Conservation (phyloP, 2,797 vertebrate genomes). For the Cheirogaleus major region DNA sequence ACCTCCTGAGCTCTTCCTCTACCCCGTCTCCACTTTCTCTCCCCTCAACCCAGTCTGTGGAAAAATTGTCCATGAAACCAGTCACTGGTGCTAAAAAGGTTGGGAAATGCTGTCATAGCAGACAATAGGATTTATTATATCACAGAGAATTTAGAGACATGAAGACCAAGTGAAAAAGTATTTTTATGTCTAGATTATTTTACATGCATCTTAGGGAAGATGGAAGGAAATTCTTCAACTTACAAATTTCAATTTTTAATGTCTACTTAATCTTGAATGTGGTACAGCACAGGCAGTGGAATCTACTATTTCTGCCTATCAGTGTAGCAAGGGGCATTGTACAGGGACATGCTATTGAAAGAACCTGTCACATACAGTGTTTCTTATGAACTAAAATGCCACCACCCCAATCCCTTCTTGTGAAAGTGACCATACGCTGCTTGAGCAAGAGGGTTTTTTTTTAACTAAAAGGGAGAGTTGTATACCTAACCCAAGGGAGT, state of each 20-base stretch:
- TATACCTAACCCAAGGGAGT: not conserved
- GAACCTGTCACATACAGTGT: not conserved
- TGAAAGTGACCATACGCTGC: not conserved
- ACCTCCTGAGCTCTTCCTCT: no score
- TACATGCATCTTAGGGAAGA: not conserved
- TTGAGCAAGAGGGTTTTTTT: not conserved
- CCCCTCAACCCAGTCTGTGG: no score
- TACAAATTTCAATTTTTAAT: not conserved
- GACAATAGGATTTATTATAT: not conserved
- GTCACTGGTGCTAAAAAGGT: no score
- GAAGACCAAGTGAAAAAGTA: not conserved
- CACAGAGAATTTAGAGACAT: not conserved
- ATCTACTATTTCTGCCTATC: not conserved
- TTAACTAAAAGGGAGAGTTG: not conserved
- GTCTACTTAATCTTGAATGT: not conserved
- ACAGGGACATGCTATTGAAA: not conserved
- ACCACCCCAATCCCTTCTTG: not conserved
- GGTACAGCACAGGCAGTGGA: not conserved
- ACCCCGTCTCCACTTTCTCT: no score
- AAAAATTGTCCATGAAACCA: no score
- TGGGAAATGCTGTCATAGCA: not conserved
- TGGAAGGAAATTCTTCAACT: not conserved
- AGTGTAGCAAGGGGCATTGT: not conserved
- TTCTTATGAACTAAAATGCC: conserved; percentile 4
- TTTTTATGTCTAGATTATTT: conserved; percentile 7